Evolutionary conservation across 2,797 vertebrate genomes (phyloP).

Genomic region (Sardinella longiceps): DNA sequence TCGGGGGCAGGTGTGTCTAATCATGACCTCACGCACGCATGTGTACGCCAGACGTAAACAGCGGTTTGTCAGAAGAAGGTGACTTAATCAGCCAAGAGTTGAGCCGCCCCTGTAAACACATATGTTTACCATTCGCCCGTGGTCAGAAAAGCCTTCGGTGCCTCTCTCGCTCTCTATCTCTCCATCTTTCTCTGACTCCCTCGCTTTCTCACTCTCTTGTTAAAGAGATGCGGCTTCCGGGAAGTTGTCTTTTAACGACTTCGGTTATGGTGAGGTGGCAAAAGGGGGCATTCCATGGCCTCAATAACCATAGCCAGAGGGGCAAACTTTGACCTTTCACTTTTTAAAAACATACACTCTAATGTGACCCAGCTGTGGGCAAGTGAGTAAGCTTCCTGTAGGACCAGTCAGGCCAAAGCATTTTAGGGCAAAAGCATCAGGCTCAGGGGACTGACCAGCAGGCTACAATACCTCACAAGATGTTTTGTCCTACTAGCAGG

Average conservation of each 20-base stretch:
- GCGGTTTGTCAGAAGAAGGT: conserved; percentile 53
- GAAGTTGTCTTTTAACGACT: conserved; percentile 52
- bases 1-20: conserved; percentile 60
- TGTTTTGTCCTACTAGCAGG: background rate
- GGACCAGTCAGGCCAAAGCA: background rate
- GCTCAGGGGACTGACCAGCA: background rate
- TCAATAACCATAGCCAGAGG: background rate
- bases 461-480: background rate
- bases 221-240: conserved; percentile 53
- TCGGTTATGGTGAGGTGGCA: conserved; percentile 29
- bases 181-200: background rate
- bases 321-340: conserved; percentile 30
- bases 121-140: conserved; percentile 61
- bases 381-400: background rate
- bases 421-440: background rate
- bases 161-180: background rate
- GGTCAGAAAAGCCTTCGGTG: background rate
- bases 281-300: conserved; percentile 30
- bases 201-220: conserved; percentile 14
- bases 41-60: conserved; percentile 59
- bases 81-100: conserved; percentile 52
- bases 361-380: conserved; percentile 18
- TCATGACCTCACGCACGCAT: conserved; percentile 55
- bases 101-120: conserved; percentile 63
- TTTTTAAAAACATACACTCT: conserved; percentile 21